phyloP scores from a whole-genome alignment of 2,888 invertebrate species.

The Xylota sylvarum region DNA sequence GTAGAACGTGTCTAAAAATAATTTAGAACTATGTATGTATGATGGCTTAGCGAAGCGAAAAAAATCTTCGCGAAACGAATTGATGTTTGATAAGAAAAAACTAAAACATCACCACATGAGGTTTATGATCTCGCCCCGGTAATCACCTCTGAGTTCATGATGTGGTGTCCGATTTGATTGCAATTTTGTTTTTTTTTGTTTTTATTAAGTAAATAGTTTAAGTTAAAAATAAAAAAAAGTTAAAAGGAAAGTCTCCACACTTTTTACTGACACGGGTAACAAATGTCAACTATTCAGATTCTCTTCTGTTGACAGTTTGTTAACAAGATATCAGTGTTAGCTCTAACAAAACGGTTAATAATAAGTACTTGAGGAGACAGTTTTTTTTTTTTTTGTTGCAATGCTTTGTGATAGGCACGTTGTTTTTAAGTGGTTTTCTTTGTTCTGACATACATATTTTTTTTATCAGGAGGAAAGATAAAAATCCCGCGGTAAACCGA shows the following conservation, averaged over 20 bases:
- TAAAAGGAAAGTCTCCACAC: constrained; percentile 13
- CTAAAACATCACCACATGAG: neutral
- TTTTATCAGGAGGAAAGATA: constrained; percentile 49
- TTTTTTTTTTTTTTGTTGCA: constrained; percentile 12
- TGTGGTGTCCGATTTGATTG: neutral
- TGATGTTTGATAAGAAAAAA: constrained; percentile 6
- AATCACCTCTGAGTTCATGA: constrained; percentile 38
- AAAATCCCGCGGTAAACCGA: constrained; percentile 26
- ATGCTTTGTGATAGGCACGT: constrained; percentile 39
- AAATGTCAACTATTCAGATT: constrained; percentile 30
- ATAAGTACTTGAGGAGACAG: constrained; percentile 11
- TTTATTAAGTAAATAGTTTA: neutral
- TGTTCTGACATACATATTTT: constrained; percentile 9
- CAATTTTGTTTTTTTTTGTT: too few relatives aligned
- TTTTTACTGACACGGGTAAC: constrained; percentile 10
- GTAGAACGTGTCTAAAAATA: constrained; percentile 5
- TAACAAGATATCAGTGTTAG: constrained; percentile 25
- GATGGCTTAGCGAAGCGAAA: neutral
- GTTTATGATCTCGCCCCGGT: neutral
- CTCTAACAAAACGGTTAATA: constrained; percentile 10
- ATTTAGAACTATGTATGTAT: constrained; percentile 4
- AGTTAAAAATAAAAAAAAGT: neutral
- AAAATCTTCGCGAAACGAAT: constrained; percentile 9
- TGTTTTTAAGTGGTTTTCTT: constrained; percentile 42
- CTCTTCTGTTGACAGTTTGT: constrained; percentile 9